Conservation (phyloP, 2,113 vertebrate genomes). For the Phoxinus phoxinus region DNA sequence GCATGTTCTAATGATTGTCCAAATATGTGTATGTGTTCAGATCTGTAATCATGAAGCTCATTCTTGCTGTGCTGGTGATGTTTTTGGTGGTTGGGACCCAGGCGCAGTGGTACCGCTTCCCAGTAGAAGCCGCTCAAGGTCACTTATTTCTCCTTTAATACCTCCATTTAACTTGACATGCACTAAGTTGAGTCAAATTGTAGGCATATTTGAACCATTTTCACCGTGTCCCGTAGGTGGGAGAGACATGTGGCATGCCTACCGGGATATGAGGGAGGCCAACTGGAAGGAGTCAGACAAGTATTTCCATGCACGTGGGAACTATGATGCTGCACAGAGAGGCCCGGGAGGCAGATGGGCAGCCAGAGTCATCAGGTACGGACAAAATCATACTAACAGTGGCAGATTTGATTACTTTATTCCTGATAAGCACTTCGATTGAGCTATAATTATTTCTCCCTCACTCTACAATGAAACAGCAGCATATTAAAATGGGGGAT, state of each 20-base stretch:
- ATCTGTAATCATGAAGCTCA: constrained; percentile 63
- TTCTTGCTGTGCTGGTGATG: constrained; percentile 58
- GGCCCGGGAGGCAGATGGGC: constrained; percentile 63
- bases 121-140: constrained; percentile 50
- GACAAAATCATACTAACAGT: background rate
- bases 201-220: no score
- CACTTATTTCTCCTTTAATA: background rate
- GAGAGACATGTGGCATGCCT: constrained; percentile 55
- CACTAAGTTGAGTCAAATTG: background rate
- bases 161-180: background rate
- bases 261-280: constrained; percentile 37
- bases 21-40: constrained; percentile 4
- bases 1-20: no score
- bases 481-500: background rate
- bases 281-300: constrained; percentile 60
- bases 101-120: constrained; percentile 59
- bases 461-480: background rate
- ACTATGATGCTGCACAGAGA: constrained; percentile 60
- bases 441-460: background rate
- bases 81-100: constrained; percentile 48
- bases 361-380: constrained; percentile 64
- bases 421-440: background rate
- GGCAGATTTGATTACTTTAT: background rate
- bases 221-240: constrained; percentile 46
- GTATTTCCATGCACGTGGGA: constrained; percentile 70